Base-by-base conservation (phyloP, 2,797 vertebrate genomes). In the Varecia variegata region DNA sequence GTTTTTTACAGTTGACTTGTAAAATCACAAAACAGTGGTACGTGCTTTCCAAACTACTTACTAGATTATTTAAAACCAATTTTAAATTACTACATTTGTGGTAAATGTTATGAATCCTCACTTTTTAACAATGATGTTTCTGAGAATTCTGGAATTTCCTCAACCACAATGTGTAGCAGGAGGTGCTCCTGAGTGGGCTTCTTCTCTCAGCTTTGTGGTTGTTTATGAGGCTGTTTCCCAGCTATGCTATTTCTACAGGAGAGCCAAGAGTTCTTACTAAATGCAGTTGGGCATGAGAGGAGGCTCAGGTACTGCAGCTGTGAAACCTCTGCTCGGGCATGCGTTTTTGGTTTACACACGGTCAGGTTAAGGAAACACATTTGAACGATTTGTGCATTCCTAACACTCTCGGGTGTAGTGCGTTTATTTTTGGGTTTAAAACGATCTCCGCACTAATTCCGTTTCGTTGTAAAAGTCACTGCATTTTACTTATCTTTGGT, bases 121-220 rank as follows among this genome's bases (percentile, higher is more conserved):
- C 52, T 92, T 88, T 91, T 82, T 20, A 94, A 93, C 92, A 82
- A 45, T 50, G 5, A 67, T 32, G 70, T 94, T 97, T 96, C 96
- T 76, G 94, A 97, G 96, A 95, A 96, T 73, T 83, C 83, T 91
- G 97, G 94, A 95, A 96, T 97, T 97, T 97, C 96, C 96, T 96
- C 79, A 82, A 23, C 93, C 95, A 71, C 95, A 80, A 5, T 20
- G 67, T 52, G 79, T 5, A 43, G 73, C 84, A 60, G 60, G 90
- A 71, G 86, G 88, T 84, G 90, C 88, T 79, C 74, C 43, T 13
- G 81, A 38, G 77, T 47, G 84, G 95, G 83, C 90, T 97, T 40
- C 77, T 71, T 35, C 4, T 43, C 76, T 80, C 62, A 12, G 96
- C 68, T 56, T 40, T 81, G 94, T 18, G 90, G 90, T 95, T 73